Conservation (phyloP, 2,888 invertebrate species). For the Spodoptera littoralis region DNA sequence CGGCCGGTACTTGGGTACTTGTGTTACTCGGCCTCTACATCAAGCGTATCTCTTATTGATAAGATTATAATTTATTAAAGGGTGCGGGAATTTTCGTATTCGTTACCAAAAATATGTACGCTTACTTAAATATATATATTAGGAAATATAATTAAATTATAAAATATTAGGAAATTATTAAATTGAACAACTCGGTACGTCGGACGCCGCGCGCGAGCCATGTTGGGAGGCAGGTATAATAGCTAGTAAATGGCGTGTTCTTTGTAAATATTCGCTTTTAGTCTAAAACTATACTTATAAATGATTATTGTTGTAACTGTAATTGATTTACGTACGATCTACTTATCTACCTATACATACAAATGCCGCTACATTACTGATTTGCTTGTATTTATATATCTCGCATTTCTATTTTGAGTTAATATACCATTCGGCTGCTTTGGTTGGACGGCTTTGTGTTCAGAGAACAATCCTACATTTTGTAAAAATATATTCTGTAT, state of each 20-base stretch:
- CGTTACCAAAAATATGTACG: slow-evolving; percentile 59
- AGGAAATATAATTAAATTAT: slow-evolving; percentile 54
- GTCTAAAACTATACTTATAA: slow-evolving; percentile 73
- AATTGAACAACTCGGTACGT: slow-evolving; percentile 26
- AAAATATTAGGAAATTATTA: slow-evolving; percentile 47
- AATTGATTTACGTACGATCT: slow-evolving; percentile 65
- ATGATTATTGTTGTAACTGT: slow-evolving; percentile 69
- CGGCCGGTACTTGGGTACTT: not conserved
- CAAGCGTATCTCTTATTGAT: slow-evolving; percentile 29
- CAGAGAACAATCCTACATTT: not conserved
- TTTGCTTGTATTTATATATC: slow-evolving; percentile 48
- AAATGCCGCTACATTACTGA: slow-evolving; percentile 46
- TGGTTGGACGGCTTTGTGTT: slow-evolving; percentile 18
- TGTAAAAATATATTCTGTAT: not conserved
- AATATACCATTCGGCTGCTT: slow-evolving; percentile 8
- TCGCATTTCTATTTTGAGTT: slow-evolving; percentile 47
- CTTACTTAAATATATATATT: slow-evolving; percentile 54
- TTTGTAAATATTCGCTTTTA: slow-evolving; percentile 86
- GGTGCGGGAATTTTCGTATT: slow-evolving; percentile 46
- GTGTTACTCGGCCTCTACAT: slow-evolving; percentile 23
- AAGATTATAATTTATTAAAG: slow-evolving; percentile 43
- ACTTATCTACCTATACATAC: slow-evolving; percentile 52
- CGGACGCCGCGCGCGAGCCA: slow-evolving; percentile 53
- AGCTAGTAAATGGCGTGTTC: slow-evolving; percentile 80
- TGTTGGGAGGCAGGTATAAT: slow-evolving; percentile 77